Conservation (phyloP, 2,888 invertebrate genomes). For the Andricus curvator region DNA sequence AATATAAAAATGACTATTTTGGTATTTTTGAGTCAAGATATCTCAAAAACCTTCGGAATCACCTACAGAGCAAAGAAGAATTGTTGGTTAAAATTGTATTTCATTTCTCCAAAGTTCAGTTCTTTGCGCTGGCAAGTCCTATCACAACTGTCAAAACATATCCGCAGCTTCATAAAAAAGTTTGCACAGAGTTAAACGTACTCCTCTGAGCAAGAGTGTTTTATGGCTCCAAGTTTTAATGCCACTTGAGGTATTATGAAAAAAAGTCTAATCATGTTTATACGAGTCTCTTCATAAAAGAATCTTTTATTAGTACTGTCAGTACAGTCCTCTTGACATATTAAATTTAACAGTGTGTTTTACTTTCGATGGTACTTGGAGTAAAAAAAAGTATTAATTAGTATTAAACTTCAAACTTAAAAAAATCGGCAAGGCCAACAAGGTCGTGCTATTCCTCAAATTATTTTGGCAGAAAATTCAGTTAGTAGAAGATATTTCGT, state of each 20-base stretch:
- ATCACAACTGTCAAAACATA: conserved; percentile 1
- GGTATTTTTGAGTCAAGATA: too few species aligned
- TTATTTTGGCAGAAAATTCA: too few species aligned
- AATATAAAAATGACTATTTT: too few species aligned
- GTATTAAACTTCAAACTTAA: too few species aligned
- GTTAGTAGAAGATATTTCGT: too few species aligned
- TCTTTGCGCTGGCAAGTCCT: background rate
- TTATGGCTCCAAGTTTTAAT: conserved; percentile 15
- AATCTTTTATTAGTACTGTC: background rate
- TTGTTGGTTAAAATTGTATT: background rate
- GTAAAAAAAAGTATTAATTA: too few species aligned
- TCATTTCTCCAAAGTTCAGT: background rate
- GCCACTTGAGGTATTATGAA: conserved; percentile 12
- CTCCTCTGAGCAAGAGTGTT: conserved; percentile 9
- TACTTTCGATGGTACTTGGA: too few species aligned
- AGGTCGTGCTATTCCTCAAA: too few species aligned
- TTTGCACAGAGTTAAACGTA: conserved; percentile 5
- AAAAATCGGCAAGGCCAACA: too few species aligned
- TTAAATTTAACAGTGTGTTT: too few species aligned
- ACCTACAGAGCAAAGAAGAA: background rate
- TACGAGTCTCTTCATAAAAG: conserved; percentile 16
- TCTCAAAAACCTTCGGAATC: background rate
- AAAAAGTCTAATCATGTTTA: conserved; percentile 23
- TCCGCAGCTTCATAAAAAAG: conserved; percentile 4
- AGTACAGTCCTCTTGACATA: background rate